A percentile compares a stretch with the other conserved stretches of the same genome.
phyloP scores from a whole-genome alignment of 1,140 invertebrate species.

The Leptopilina boulardi region DNA sequence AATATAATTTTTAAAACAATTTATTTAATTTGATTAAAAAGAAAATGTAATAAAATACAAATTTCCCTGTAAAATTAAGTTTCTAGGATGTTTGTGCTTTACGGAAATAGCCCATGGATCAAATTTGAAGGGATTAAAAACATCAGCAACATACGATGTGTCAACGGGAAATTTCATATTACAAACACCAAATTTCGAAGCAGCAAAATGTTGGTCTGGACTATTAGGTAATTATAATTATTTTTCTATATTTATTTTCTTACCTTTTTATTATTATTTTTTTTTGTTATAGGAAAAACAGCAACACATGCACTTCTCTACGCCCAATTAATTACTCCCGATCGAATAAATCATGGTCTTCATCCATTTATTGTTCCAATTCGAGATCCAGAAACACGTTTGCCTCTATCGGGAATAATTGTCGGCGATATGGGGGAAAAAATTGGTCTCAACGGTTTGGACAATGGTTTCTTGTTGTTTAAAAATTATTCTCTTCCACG shows the following conservation, averaged over 20 bases:
- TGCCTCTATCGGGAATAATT: constrained; percentile 82
- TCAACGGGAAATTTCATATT: constrained; percentile 87
- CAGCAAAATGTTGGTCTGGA: constrained; percentile 96
- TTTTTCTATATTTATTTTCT: neutral
- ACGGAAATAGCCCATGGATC: constrained; percentile 96
- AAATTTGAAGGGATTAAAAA: constrained; percentile 92
- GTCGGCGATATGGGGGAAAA: constrained; percentile 93
- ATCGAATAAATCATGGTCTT: constrained; percentile 87
- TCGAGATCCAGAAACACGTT: constrained; percentile 83
- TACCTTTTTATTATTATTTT: constrained; percentile 23
- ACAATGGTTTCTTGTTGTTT: constrained; percentile 94
- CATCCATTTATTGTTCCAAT: constrained; percentile 90
- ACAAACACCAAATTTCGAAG: constrained; percentile 93
- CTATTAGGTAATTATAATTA: constrained; percentile 82
- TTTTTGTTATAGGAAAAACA: constrained; percentile 80
- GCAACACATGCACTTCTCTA: constrained; percentile 91
- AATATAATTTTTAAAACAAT: constrained; percentile 22
- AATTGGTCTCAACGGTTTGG: constrained; percentile 90
- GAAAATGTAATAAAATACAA: neutral
- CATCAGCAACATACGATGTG: constrained; percentile 91
- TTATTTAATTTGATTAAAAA: neutral
- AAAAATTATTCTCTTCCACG: constrained; percentile 90
- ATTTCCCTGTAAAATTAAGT: constrained; percentile 63
- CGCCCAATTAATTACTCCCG: constrained; percentile 84
- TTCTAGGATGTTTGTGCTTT: constrained; percentile 89